These are phyloP conservation scores for Drosophila imparisetae DNA, from an alignment of 2,888 invertebrate species.

Conservation along the genomic window DNA sequence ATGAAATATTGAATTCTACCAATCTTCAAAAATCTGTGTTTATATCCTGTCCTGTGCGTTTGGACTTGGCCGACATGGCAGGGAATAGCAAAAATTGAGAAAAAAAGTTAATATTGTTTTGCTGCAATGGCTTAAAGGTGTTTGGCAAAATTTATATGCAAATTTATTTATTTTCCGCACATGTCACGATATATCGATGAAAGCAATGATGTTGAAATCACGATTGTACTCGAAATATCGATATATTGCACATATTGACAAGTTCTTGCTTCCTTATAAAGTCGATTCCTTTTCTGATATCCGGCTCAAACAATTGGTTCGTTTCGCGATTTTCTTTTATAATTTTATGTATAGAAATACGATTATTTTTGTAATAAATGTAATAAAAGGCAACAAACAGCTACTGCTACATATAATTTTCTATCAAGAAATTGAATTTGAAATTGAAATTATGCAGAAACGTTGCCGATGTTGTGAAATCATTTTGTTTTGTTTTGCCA, in stretches of 20 bases:
- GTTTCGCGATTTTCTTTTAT: conserved; percentile 70
- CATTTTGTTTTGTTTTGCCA: conserved; percentile 40
- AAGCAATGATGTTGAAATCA: neutral
- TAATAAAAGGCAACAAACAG: conserved; percentile 52
- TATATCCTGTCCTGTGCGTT: neutral
- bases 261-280: conserved; percentile 19
- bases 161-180: neutral
- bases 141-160: neutral
- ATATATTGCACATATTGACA: conserved; percentile 20
- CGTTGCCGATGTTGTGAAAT: conserved; percentile 55
- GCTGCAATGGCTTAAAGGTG: too few species aligned
- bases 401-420: conserved; percentile 20
- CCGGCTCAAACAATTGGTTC: conserved; percentile 82
- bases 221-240: conserved; percentile 23
- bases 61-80: neutral
- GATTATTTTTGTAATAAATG: conserved; percentile 43
- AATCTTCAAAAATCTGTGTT: neutral
- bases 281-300: conserved; percentile 81
- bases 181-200: neutral
- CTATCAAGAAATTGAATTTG: conserved; percentile 1
- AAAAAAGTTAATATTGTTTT: neutral
- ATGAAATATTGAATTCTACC: neutral
- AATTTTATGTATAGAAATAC: conserved; percentile 53
- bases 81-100: neutral
- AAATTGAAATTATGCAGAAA: conserved; percentile 18